phyloP scores from a whole-genome alignment of 2,797 vertebrate species.

The Phalloptychus januarius region DNA sequence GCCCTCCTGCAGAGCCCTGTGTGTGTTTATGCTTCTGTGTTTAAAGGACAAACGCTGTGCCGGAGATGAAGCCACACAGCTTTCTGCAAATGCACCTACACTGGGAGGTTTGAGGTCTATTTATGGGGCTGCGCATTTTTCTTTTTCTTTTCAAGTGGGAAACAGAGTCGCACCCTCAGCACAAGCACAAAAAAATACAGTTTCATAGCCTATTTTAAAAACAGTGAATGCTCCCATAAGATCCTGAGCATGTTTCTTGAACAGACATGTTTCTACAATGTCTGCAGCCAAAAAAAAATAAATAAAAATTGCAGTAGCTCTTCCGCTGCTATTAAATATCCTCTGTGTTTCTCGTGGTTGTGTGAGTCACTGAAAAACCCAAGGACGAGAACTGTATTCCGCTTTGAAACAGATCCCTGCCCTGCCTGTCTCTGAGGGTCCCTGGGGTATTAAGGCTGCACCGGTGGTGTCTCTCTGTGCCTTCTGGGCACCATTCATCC shows the following conservation, averaged over 20 bases:
- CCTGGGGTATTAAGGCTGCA: constrained; percentile 46
- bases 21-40: constrained; percentile 23
- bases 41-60: constrained; percentile 54
- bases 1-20: constrained; percentile 49
- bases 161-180: background rate
- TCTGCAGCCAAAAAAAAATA: constrained; percentile 3
- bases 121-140: background rate
- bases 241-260: background rate
- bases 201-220: background rate
- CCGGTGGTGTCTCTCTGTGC: constrained; percentile 40
- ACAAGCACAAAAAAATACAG: background rate
- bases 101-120: constrained; percentile 29
- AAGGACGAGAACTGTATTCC: constrained; percentile 45
- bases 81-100: constrained; percentile 5
- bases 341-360: constrained; percentile 17
- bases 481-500: constrained; percentile 62
- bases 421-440: constrained; percentile 34
- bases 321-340: constrained; percentile 7
- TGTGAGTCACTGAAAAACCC: constrained; percentile 37
- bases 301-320: constrained; percentile 4
- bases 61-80: constrained; percentile 42
- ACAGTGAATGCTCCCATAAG: background rate
- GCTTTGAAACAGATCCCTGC: constrained; percentile 55
- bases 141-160: constrained; percentile 18
- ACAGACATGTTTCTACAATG: background rate